These are phyloP conservation scores for Episyrphus balteatus DNA, from an alignment of 1,140 invertebrate species.

Conservation along the genomic window DNA sequence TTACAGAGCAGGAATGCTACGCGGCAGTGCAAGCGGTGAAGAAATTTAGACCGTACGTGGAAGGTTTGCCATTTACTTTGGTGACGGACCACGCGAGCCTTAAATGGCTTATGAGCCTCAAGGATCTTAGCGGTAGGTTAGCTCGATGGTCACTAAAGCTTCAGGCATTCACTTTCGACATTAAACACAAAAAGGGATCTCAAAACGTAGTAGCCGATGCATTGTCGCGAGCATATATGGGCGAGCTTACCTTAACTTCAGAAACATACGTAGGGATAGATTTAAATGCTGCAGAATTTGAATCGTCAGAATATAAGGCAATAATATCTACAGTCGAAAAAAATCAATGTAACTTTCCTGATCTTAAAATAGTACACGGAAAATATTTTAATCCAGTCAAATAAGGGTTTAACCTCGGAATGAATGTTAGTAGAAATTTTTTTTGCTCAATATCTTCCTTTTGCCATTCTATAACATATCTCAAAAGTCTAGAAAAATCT, in stretches of 20 bases:
- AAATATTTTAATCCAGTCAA: no score
- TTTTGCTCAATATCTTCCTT: no score
- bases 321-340: background rate
- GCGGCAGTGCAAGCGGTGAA: constrained; percentile 37
- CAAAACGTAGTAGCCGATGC: constrained; percentile 28
- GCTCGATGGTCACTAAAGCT: constrained; percentile 36
- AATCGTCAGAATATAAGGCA: background rate
- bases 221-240: constrained; percentile 13
- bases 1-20: constrained; percentile 39
- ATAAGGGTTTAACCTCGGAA: no score
- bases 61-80: constrained; percentile 35
- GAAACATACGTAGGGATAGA: background rate
- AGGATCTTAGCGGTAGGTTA: constrained; percentile 33
- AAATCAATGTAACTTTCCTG: constrained; percentile 4
- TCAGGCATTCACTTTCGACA: constrained; percentile 33
- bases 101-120: constrained; percentile 35
- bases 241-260: background rate
- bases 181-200: constrained; percentile 33
- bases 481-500: no score
- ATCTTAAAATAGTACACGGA: constrained; percentile 6
- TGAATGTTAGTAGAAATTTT: no score
- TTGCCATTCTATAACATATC: no score
- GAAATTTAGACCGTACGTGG: constrained; percentile 35
- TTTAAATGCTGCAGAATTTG: constrained; percentile 1
- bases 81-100: constrained; percentile 40